Evolutionary conservation across 2,888 invertebrate species (phyloP), one percentile per base, ranked within the genome.

Genomic region (Tinea pellionella): DNA sequence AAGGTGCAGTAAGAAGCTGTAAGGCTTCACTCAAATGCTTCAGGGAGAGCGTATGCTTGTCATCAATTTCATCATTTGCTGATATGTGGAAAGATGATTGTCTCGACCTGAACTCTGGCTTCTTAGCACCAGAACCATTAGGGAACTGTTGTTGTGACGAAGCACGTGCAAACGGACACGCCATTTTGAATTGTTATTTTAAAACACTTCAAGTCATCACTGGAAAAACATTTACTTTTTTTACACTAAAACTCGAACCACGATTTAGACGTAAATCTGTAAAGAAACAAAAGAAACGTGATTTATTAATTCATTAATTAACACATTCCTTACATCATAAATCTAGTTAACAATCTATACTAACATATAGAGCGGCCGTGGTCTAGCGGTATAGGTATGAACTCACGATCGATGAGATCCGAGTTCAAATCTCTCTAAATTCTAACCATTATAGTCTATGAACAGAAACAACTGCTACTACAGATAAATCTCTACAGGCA

Each of bases 11-110:
- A 64, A 96, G 86, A 63, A 94, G 88, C 69, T 93, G 91, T 66
- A 96, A 90, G 41, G 95, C 95, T 70, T 94, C 92, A 71, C 93
- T 93, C 67, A 96, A 86, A 73, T 94, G 92, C 76, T 93, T 94
- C 74, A 95, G 77, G 66, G 93, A 93, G 63, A 94, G 83, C 0
- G 92, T 92, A 69, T 90, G 90, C 64, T 87, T 88, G 64, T 90
- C 90, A 56, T 88, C 88, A 24, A 91, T 92, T 61, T 91, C 90
- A 59, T 92, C 92, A 60, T 89, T 89, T 0, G 89, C 88, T 11
- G 89, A 79, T 47, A 92, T 85, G 67, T 92, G 92, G 59, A 92
- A 77, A 0, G 92, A 92, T 16, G 91, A 89, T 76, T 92, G 92
- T 63, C 92, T 78, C 30, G 89, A 87, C 32, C 90, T 81, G 63